Evolutionary conservation across 2,797 vertebrate species (phyloP).

Genomic region (Acrossocheilus wenchowensis): DNA sequence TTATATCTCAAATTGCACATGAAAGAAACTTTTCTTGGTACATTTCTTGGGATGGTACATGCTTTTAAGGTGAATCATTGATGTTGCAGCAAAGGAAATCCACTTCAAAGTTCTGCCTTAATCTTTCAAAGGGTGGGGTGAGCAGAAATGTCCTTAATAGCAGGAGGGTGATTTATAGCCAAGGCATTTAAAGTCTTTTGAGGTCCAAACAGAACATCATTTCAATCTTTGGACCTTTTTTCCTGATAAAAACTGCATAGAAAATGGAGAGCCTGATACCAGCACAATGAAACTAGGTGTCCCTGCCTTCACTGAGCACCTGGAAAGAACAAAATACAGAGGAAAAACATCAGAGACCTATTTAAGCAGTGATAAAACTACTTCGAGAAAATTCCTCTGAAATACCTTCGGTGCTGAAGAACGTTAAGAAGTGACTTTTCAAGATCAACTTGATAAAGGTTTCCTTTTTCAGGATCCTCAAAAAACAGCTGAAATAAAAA

Average conservation of each 20-base stretch:
- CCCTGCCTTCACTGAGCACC: slow-evolving; percentile 87
- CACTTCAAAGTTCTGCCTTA: not conserved
- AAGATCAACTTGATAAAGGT: slow-evolving; percentile 78
- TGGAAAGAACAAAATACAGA: slow-evolving; percentile 65
- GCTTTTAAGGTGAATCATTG: slow-evolving; percentile 19
- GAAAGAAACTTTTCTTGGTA: not conserved
- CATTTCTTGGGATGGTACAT: not conserved
- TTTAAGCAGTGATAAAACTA: not conserved
- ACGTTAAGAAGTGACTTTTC: slow-evolving; percentile 79
- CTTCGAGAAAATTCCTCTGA: not conserved
- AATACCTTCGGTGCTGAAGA: slow-evolving; percentile 87
- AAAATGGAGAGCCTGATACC: slow-evolving; percentile 81
- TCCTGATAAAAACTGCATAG: slow-evolving; percentile 80
- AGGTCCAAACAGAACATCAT: slow-evolving; percentile 48
- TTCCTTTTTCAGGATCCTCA: slow-evolving; percentile 83
- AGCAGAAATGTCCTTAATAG: slow-evolving; percentile 20
- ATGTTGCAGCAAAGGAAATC: not conserved
- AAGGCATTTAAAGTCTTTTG: slow-evolving; percentile 9
- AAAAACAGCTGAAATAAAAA: slow-evolving; percentile 84
- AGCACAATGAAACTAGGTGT: slow-evolving; percentile 86
- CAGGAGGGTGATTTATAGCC: not conserved
- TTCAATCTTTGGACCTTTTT: slow-evolving; percentile 78
- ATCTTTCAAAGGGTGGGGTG: not conserved
- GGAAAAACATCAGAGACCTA: not conserved
- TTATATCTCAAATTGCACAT: not conserved